phyloP scores from a whole-genome alignment of 2,797 vertebrate species.

The Micromesistius poutassou region DNA sequence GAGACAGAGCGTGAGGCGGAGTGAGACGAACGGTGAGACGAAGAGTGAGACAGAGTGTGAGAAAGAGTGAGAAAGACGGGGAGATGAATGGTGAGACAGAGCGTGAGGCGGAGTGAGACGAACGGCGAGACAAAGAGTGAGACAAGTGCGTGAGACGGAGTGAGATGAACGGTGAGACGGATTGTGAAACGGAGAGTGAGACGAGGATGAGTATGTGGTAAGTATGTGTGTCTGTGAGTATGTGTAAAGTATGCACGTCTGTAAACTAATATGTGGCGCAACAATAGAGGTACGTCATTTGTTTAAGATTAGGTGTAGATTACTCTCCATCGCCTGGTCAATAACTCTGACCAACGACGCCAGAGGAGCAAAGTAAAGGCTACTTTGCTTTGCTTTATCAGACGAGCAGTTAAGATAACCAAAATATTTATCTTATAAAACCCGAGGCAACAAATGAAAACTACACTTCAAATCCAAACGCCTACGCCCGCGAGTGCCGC shows the following conservation, averaged over 20 bases:
- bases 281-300: not conserved
- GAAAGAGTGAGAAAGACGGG: too few relatives aligned
- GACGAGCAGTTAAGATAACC: not conserved
- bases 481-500: not conserved
- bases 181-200: too few relatives aligned
- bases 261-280: not conserved
- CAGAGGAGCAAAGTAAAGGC: not conserved
- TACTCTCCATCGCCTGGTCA: not conserved
- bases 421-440: not conserved
- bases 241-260: not conserved
- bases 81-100: too few relatives aligned
- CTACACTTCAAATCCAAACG: not conserved
- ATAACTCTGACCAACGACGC: not conserved
- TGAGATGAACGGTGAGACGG: too few relatives aligned
- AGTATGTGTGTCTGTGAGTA: not conserved
- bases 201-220: not conserved
- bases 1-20: too few relatives aligned
- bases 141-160: too few relatives aligned
- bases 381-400: not conserved
- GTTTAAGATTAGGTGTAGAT: not conserved
- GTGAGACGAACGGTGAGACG: too few relatives aligned
- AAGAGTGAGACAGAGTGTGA: too few relatives aligned
- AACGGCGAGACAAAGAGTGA: too few relatives aligned
- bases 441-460: not conserved
- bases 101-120: too few relatives aligned